Percentiles rank a stretch among this genome's conserved stretches.
Conservation (phyloP, 2,113 vertebrate genomes). For the Rostratula benghalensis region DNA sequence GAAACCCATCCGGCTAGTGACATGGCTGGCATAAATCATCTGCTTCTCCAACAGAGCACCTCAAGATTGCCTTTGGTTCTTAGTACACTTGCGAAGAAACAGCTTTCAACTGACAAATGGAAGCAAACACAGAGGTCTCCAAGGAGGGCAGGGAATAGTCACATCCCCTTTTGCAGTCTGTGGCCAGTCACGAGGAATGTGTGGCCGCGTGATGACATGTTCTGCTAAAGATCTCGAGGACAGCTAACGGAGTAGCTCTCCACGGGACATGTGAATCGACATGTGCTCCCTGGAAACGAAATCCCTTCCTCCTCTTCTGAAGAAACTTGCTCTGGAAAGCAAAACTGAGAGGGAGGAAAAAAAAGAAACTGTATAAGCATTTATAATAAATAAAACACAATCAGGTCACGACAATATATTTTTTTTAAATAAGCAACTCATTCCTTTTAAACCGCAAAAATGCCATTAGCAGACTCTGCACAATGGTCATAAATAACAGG, state of each 20-base stretch:
- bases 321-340: not conserved
- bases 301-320: not conserved
- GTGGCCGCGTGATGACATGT: not conserved
- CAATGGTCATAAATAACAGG: not conserved
- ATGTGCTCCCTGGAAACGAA: not conserved
- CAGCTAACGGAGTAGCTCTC: not conserved
- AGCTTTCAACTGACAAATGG: not conserved
- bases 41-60: not conserved
- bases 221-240: not conserved
- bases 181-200: slow-evolving; percentile 15
- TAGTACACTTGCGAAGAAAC: not conserved
- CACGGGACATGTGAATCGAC: accelerated
- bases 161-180: not conserved
- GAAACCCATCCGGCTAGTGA: not conserved
- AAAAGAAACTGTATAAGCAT: not conserved
- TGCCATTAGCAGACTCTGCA: not conserved
- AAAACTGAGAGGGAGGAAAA: not conserved
- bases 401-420: not conserved
- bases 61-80: not conserved
- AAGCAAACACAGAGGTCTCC: not conserved
- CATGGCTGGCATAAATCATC: not conserved
- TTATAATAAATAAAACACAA: not conserved
- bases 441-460: not conserved
- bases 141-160: not conserved
- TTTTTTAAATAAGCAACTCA: not conserved